A percentile compares a stretch with the other conserved stretches of the same genome.
Conservation (phyloP, 2,113 vertebrate species). For the Tyto alba region DNA sequence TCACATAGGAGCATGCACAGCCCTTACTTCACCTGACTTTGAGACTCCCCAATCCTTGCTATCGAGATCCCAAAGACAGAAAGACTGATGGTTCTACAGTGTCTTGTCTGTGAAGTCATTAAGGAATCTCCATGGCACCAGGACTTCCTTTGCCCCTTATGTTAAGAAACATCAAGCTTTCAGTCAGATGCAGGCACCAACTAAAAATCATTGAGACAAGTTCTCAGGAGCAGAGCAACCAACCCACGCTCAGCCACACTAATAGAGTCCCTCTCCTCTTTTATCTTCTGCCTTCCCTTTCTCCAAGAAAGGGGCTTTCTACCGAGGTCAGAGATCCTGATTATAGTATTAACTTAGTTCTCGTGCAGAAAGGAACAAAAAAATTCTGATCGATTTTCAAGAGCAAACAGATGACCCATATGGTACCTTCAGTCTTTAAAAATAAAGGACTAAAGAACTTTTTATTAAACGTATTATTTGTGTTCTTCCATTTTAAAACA, state of each 20-base stretch:
- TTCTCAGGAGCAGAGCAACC: not conserved
- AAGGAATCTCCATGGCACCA: not conserved
- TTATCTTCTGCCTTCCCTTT: not conserved
- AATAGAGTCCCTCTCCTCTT: not conserved
- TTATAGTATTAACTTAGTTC: not conserved
- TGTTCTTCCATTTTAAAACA: not conserved
- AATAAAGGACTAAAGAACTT: not conserved
- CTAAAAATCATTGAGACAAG: not conserved
- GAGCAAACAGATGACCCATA: not conserved
- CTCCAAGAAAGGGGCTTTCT: not conserved
- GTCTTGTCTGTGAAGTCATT: not conserved
- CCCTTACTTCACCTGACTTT: not conserved
- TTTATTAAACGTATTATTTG: not conserved
- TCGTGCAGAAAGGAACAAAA: not conserved
- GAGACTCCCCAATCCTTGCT: not conserved
- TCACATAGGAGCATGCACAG: rapidly evolving
- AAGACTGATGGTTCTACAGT: not conserved
- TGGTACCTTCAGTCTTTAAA: not conserved
- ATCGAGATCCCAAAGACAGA: not conserved
- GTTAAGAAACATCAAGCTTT: not conserved
- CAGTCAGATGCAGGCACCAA: not conserved
- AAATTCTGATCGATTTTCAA: not conserved
- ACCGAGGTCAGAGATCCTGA: not conserved
- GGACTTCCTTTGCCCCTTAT: not conserved
- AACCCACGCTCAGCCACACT: not conserved